Base-by-base conservation (phyloP, 2,888 invertebrate genomes). In the Rhogogaster chlorosoma region DNA sequence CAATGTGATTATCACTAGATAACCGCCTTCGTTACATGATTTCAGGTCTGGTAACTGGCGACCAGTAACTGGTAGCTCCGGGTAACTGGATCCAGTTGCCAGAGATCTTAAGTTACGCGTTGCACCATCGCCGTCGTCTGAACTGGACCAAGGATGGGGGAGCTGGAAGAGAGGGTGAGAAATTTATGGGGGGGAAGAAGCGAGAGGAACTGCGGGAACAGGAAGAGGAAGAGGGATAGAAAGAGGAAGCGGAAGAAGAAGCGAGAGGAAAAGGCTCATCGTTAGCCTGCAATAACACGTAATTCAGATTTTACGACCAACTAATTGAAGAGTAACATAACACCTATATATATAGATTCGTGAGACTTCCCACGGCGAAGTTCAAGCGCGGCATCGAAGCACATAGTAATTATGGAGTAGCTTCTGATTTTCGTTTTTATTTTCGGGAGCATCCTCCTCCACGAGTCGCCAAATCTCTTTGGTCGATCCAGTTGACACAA, bases 21-120 rank as follows among this genome's bases (percentile, higher is more conserved):
- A 77, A 77, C 77, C 29, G 32, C 49, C 42, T 67, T 4, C 45
- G 29, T 77, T 53, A 77, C 77, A 38, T 53, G 53, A 77, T 77
- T 77, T 53, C 77, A 77, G 77, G 53, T 77, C 53, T 49, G 49
- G 53, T 77, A 77, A 77, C 77, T 53, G 32, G 77, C 22, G 49
- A 53, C 45, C 29, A 73, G 32, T 32, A 32, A 53, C 49, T 77
- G 10, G 77, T 53, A 77, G 45, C 77, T 38, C n/a, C 18, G 9
- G 49, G 77, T 53, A 77, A 77, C 77, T 18, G 10, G 53, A 77
- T 29, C 77, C 49, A 77, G 49, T 49, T 12, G 29, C 32, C 10
- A 77, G 29, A 29, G 77, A 77, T 49, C 12, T 42, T 53, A 32
- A 12, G 77, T 77, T 77, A 77, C 77, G 10, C 22, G 53, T 77